Base-by-base conservation (phyloP, 2,888 invertebrate species). In the Apodemia mormo region DNA sequence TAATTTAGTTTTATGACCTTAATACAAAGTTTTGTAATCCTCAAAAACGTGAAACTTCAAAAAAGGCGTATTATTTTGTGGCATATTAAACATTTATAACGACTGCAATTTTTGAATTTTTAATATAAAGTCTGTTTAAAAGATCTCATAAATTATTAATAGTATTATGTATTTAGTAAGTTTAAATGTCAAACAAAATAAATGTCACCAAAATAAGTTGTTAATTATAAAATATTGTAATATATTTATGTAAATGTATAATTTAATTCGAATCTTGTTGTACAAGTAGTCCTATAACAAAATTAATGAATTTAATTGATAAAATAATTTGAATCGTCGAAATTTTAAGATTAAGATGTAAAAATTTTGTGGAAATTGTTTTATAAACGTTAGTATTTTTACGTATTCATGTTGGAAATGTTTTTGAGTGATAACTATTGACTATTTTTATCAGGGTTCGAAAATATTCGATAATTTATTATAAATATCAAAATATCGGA, bases 181-280 rank as follows among this genome's bases (percentile, higher is more conserved):
- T 58, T 58, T 58, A 10, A 29, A 58, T 12, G 45, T 45, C 10
- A 10, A 58, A 58, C 58, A 58, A 45, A 58, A 30, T 58, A 58
- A 58, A 58, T 10, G 58, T 58, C 58, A 58, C 58, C 58, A 58
- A 56, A 58, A 58, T 58, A 58, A 29, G 30, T 58, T 58, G 30
- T 58, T 58, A 56, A 29, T 56, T 56, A 58, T 33, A 33, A 30
- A 58, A 33, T 58, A 58, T 12, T 56, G 9, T 58, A 58, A 58
- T 58, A 30, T 58, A 58, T 58, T 30, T 58, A 58, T 29, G 58
- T 58, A 30, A 49, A 30, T 58, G 58, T 58, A 58, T 58, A 58
- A 58, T 58, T 58, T 58, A 12, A 58, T 58, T 30, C 30, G 29
- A 12, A 52, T 9, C 68, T 68, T 54, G 22, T 52, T 75, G 9